Evolutionary conservation across 2,888 invertebrate species (phyloP), one percentile per base, ranked within the genome.

Genomic region (Leptopilina myrica): DNA sequence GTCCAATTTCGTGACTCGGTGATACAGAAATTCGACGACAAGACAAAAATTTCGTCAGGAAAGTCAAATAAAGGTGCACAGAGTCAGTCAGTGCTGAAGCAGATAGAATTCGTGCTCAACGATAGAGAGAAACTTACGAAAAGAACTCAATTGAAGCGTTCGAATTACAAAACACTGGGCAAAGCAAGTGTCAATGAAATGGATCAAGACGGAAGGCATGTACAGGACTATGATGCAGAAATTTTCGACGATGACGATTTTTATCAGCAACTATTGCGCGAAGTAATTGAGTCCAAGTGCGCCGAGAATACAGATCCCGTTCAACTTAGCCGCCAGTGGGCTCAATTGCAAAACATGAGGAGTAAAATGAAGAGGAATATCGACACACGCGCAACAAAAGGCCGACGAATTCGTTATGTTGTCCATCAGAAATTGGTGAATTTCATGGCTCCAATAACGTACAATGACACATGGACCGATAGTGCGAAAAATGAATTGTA

Each of bases 221-320:
- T 92, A 80, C 94, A 94, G 84, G 95, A 95, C 85, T 94, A 95
- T 83, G 95, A 97, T 88, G 88, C 93, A 0, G 97, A 99, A 92
- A 96, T 99, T 87, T 99, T 97, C 92, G 98, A 99, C 91, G 99
- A 99, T 89, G 97, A 96, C 87, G 99, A 99, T 90, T 99, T 99
- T 91, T 99, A 99, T 92, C 98, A 98, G 91, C 97, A 98, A 88
- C 93, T 98, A 78, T 92, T 99, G 65, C 93, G 97, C 82, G 98
- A 99, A 91, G 92, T 99, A 62, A 98, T 99, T 83, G 98, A 99
- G 90, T 95, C 96, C 84, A 98, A 98, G 92, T 96, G 97, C 0
- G 94, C 95, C 4, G 95, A 96, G 87, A 94, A 96, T 11, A 95
- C 95, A 0, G 98, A 97, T 92, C 97, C 98, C 0, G 94, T 96